phyloP scores from a whole-genome alignment of 2,888 invertebrate genomes.

The Cyrtodaria siliqua region DNA sequence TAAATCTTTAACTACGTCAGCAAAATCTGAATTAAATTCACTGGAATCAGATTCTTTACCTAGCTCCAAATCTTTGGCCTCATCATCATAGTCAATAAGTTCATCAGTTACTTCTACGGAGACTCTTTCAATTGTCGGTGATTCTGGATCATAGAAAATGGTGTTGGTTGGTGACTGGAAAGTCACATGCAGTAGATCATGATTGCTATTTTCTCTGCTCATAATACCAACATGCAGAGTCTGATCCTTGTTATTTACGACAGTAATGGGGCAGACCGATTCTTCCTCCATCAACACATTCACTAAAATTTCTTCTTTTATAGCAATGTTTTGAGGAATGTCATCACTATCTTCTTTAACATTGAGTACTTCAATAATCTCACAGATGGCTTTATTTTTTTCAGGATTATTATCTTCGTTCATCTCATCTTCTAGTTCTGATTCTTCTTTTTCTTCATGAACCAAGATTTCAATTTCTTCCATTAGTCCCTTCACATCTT shows the following conservation, averaged over 20 bases:
- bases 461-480: constrained; percentile 46
- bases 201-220: background rate
- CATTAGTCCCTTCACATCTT: constrained; percentile 51
- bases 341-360: too few species aligned
- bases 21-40: constrained; percentile 7
- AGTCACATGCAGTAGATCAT: constrained; percentile 44
- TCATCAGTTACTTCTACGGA: constrained; percentile 44
- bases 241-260: too few species aligned
- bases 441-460: background rate
- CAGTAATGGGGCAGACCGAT: too few species aligned
- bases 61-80: constrained; percentile 20
- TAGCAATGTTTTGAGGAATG: too few species aligned
- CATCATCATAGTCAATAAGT: constrained; percentile 48
- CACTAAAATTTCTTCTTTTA: too few species aligned
- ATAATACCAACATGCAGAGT: background rate
- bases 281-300: too few species aligned
- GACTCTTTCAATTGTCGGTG: constrained; percentile 52
- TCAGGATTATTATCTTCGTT: background rate
- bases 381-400: constrained; percentile 13
- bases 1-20: constrained; percentile 51
- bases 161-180: constrained; percentile 54
- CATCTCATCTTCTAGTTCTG: background rate
- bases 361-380: background rate
- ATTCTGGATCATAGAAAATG: constrained; percentile 61
- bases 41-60: constrained; percentile 14